phyloP scores from a whole-genome alignment of 1,140 invertebrate genomes.

The Musca domestica region DNA sequence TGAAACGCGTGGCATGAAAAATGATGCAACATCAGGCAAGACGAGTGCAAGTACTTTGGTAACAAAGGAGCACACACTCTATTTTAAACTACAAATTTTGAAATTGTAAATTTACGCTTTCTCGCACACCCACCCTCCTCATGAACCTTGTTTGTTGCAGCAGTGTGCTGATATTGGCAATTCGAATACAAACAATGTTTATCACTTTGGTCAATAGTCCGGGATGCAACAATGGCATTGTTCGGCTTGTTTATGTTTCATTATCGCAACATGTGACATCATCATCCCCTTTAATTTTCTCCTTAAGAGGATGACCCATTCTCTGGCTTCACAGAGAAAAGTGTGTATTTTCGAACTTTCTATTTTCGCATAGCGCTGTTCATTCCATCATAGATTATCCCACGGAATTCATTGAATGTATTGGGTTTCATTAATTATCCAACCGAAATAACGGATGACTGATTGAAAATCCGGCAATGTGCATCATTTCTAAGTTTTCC shows the following conservation, averaged over 20 bases:
- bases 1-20: conserved; percentile 12
- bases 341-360: conserved; percentile 6
- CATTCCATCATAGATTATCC: background rate
- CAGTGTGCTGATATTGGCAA: background rate
- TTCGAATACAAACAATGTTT: conserved; percentile 6
- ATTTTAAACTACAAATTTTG: too few relatives aligned
- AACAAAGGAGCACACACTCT: too few relatives aligned
- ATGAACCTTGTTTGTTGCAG: background rate
- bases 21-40: conserved; percentile 15
- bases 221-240: background rate
- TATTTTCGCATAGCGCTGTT: background rate
- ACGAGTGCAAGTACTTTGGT: too few relatives aligned
- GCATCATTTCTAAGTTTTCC: too few relatives aligned
- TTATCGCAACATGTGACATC: background rate
- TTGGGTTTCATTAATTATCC: conserved; percentile 1
- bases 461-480: too few relatives aligned
- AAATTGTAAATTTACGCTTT: too few relatives aligned
- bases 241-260: background rate
- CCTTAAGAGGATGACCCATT: too few relatives aligned
- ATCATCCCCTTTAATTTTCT: background rate
- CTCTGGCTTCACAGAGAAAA: background rate
- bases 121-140: too few relatives aligned
- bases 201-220: conserved; percentile 7
- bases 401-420: background rate
- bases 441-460: too few relatives aligned